phyloP scores from a whole-genome alignment of 2,888 invertebrate genomes.

The Anorthoa munda region DNA sequence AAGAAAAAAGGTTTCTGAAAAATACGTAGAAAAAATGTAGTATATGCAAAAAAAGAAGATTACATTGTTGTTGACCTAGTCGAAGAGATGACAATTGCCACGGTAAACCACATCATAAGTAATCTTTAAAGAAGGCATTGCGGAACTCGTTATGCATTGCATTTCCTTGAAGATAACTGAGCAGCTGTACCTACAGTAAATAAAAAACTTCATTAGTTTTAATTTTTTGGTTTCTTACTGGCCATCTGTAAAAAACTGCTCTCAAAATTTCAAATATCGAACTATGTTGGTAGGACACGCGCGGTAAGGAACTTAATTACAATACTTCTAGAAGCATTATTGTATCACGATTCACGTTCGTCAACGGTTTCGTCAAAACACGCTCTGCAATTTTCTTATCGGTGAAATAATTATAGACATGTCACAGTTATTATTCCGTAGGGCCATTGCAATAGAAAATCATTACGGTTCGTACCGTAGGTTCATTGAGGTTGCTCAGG shows the following conservation, averaged over 20 bases:
- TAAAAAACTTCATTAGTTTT: too few relatives aligned
- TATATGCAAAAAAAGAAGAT: constrained; percentile 17
- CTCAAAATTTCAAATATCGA: too few relatives aligned
- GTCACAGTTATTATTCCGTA: constrained; percentile 44
- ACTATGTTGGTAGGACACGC: too few relatives aligned
- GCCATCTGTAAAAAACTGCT: too few relatives aligned
- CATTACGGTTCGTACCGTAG: constrained; percentile 30
- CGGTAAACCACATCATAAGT: constrained; percentile 1
- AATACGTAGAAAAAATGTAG: not conserved
- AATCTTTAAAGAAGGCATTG: not conserved
- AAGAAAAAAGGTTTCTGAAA: not conserved
- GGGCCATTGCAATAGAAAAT: constrained; percentile 52
- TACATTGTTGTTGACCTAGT: not conserved
- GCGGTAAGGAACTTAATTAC: too few relatives aligned
- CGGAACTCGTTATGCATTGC: not conserved
- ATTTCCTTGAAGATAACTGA: not conserved
- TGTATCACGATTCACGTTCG: not conserved
- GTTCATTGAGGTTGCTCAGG: constrained; percentile 32
- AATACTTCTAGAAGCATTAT: constrained; percentile 10
- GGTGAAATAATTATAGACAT: constrained; percentile 29
- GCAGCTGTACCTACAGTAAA: not conserved
- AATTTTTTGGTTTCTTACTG: too few relatives aligned
- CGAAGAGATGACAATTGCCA: not conserved
- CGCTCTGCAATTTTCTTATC: constrained; percentile 16
- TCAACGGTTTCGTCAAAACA: constrained; percentile 14